A percentile compares a stretch with the other conserved stretches of the same genome.
Conservation (phyloP, 1,140 invertebrate genomes). For the Sinonovacula constricta region DNA sequence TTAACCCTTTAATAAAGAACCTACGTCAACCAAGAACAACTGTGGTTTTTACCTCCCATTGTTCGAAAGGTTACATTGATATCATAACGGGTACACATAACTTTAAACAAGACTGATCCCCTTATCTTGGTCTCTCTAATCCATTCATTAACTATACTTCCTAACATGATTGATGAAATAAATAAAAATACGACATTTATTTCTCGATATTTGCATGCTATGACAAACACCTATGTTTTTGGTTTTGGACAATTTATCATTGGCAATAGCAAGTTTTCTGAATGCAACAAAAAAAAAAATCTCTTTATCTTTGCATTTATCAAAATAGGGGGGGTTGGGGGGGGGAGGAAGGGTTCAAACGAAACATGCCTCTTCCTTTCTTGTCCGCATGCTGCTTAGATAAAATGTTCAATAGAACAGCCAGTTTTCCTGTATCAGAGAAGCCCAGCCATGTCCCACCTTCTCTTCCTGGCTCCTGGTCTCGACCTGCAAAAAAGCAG, state of each 20-base stretch:
- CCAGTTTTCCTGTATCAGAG: constrained; percentile 82
- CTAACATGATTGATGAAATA: background rate
- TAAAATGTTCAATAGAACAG: constrained; percentile 85
- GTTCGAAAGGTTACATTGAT: background rate
- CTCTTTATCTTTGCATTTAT: background rate
- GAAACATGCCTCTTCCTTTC: constrained; percentile 65
- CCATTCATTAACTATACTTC: too few relatives aligned
- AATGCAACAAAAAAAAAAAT: background rate
- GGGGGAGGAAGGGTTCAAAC: background rate
- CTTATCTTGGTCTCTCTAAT: too few relatives aligned
- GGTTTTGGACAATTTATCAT: background rate
- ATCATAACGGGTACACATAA: too few relatives aligned
- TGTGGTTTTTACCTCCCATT: too few relatives aligned
- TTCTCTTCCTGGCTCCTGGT: constrained; percentile 85
- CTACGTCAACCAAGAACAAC: too few relatives aligned
- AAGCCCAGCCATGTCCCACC: constrained; percentile 89
- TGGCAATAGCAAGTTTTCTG: background rate
- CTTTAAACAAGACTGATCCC: too few relatives aligned
- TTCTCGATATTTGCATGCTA: background rate
- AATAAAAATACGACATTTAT: background rate
- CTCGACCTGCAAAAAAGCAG: constrained; percentile 78
- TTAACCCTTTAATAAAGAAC: too few relatives aligned
- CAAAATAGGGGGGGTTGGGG: background rate
- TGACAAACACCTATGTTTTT: background rate
- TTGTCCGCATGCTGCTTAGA: constrained; percentile 55